These are phyloP conservation scores for Scalopus aquaticus DNA, from an alignment of 2,113 vertebrate genomes.

Conservation along the genomic window DNA sequence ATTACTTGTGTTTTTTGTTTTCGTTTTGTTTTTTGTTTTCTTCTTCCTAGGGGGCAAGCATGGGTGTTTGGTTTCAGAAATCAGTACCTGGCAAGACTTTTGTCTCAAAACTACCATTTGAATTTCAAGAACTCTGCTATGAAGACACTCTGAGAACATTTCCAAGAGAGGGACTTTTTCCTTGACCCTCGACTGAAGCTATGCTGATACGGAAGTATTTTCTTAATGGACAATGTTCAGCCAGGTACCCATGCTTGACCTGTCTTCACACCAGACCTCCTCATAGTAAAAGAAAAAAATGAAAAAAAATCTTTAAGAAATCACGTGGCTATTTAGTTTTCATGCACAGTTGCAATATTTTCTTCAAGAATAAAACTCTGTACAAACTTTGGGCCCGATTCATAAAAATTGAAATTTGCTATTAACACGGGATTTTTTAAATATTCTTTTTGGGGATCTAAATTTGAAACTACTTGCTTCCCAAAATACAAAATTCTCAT, in stretches of 20 bases:
- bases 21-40: constrained; percentile 76
- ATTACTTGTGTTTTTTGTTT: constrained; percentile 88
- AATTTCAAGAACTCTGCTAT: constrained; percentile 82
- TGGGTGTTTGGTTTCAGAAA: constrained; percentile 87
- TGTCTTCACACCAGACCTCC: constrained; percentile 86
- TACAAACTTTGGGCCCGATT: constrained; percentile 90
- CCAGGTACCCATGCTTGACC: constrained; percentile 87
- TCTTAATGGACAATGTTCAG: constrained; percentile 81
- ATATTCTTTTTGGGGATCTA: constrained; percentile 63
- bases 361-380: constrained; percentile 86
- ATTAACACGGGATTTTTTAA: constrained; percentile 87
- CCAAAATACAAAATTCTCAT: constrained; percentile 40
- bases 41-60: constrained; percentile 84
- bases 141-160: constrained; percentile 72
- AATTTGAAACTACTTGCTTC: constrained; percentile 48
- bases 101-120: constrained; percentile 81
- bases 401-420: constrained; percentile 86
- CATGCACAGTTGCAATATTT: constrained; percentile 88
- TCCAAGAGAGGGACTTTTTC: constrained; percentile 73
- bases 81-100: constrained; percentile 84
- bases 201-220: constrained; percentile 66
- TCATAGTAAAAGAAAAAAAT: constrained; percentile 71
- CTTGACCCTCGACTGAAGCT: constrained; percentile 71
- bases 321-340: constrained; percentile 88
- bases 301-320: constrained; percentile 76